A percentile compares a stretch with the other conserved stretches of the same genome.
These are phyloP conservation scores for Spheniscus humboldti DNA, from an alignment of 2,797 vertebrate genomes.

Conservation along the genomic window DNA sequence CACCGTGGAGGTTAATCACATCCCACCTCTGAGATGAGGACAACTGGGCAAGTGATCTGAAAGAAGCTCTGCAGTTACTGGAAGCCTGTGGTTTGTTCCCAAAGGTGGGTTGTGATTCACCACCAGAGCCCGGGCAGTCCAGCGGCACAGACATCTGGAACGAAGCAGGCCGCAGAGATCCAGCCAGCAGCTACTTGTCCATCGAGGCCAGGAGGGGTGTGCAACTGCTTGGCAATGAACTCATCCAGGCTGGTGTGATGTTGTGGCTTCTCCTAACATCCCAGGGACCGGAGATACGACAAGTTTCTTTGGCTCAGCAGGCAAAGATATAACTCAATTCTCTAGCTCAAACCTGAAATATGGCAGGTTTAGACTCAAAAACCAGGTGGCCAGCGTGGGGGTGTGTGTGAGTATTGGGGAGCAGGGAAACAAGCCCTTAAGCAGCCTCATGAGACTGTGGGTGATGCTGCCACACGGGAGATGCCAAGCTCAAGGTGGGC, in stretches of 20 bases:
- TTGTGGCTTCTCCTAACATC: neutral
- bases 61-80: neutral
- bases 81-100: neutral
- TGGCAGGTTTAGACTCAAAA: neutral
- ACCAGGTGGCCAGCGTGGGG: no score
- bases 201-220: fast-evolving
- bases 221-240: neutral
- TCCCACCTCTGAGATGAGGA: neutral
- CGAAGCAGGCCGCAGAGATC: neutral
- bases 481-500: neutral
- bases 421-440: neutral
- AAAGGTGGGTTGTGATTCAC: neutral
- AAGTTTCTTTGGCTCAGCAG: neutral
- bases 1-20: fast-evolving
- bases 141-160: fast-evolving
- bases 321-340: fast-evolving
- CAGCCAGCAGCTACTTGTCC: neutral
- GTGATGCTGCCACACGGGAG: neutral
- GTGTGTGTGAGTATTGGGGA: neutral
- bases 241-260: neutral
- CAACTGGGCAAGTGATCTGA: neutral
- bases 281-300: neutral
- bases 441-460: neutral
- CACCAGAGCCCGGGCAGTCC: neutral
- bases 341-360: neutral